Evolutionary conservation across 2,113 vertebrate genomes (phyloP), one percentile per base, ranked within the genome.

Genomic region (Brachypteracias leptosomus): DNA sequence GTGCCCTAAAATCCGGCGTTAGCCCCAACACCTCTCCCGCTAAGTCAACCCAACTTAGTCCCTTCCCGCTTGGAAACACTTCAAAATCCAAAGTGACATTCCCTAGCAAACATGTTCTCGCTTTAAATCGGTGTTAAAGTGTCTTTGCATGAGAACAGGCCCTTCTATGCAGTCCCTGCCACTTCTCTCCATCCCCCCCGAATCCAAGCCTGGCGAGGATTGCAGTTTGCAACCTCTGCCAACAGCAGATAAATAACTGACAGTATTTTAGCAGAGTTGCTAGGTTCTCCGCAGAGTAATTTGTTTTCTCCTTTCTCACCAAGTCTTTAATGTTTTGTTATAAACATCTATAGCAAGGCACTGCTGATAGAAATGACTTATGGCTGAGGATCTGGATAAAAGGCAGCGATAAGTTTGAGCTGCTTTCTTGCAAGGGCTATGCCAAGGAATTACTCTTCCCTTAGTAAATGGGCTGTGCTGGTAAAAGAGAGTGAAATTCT

Each of bases 221-320:
- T 97, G 82, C 96, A 75, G 84, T 85, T 89, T 88, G 74, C 97
- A 96, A 77, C 88, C 92, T 97, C 96, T 97, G 93, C 96, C 58
- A 90, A 94, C 97, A 96, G 96, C 95, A 97, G 91, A 97, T 97
- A 95, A 97, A 96, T 96, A 97, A 97, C 97, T 96, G 96, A 86
- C 85, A 59, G 89, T 91, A 57, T 97, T 98, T 96, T 95, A 97
- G 94, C 92, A 62, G 97, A 97, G 94, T 95, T 91, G 88, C 83
- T 47, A 61, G 88, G 94, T 96, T 97, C 96, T 97, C 95, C 63
- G 40, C 91, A 96, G 91, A 97, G 93, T 95, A 72, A 97, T 98
- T 97, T 96, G 95, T 97, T 98, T 97, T 95, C 96, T 96, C 49
- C 90, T 96, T 97, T 94, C 93, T 95, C 92, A 87, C 74, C 58